Conservation (phyloP, 2,113 vertebrate species). For the Agelaius phoeniceus region DNA sequence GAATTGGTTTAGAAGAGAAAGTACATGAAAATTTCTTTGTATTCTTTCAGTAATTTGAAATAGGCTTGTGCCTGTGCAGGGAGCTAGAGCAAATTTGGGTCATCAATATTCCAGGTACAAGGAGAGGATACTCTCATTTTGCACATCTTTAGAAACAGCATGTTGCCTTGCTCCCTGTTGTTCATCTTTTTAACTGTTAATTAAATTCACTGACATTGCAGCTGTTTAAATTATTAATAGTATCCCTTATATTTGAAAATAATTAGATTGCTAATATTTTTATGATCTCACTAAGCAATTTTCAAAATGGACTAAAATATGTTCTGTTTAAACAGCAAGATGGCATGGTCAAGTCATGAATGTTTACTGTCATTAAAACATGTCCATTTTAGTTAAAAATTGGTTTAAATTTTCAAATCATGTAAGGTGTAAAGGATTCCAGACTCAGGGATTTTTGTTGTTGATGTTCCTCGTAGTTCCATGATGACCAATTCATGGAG, state of each 20-base stretch:
- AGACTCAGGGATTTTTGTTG: background rate
- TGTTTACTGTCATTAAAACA: background rate
- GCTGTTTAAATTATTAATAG: constrained; percentile 65
- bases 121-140: constrained; percentile 51
- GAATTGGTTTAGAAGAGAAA: constrained; percentile 5
- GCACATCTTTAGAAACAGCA: constrained; percentile 66
- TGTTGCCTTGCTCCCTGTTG: constrained; percentile 60
- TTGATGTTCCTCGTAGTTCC: background rate
- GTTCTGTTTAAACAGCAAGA: background rate
- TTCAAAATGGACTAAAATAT: background rate
- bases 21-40: background rate
- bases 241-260: constrained; percentile 46
- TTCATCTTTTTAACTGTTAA: constrained; percentile 72
- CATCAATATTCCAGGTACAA: constrained; percentile 47
- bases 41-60: constrained; percentile 13
- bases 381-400: background rate
- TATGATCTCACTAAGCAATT: constrained; percentile 30
- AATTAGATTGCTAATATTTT: constrained; percentile 50
- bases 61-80: background rate
- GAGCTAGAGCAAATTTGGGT: constrained; percentile 56
- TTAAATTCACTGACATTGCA: constrained; percentile 64
- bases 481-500: background rate
- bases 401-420: background rate
- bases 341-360: background rate
- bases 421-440: background rate